Evolutionary conservation across 2,797 vertebrate genomes (phyloP).

Genomic region (Lerista edwardsae): DNA sequence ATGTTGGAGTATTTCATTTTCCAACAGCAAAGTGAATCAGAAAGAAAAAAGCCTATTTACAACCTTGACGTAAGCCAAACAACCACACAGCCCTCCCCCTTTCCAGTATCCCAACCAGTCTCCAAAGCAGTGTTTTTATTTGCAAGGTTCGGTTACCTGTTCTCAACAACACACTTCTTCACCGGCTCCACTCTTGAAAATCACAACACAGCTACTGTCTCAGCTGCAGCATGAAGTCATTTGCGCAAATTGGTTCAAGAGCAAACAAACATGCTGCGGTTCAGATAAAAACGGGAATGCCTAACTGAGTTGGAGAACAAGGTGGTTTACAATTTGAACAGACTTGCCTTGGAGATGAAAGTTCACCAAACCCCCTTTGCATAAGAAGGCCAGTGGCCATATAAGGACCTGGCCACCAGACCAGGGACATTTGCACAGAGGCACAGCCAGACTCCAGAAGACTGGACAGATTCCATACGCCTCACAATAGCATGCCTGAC

Average conservation of each 20-base stretch:
- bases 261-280: neutral
- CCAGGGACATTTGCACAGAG: neutral
- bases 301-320: neutral
- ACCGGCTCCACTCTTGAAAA: neutral
- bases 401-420: neutral
- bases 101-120: neutral
- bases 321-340: neutral
- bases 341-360: neutral
- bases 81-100: too few relatives aligned
- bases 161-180: neutral
- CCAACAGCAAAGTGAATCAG: too few relatives aligned
- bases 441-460: neutral
- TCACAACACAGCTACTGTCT: neutral
- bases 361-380: neutral
- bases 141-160: neutral
- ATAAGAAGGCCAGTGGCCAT: neutral
- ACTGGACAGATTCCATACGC: neutral
- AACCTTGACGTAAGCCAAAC: too few relatives aligned
- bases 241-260: neutral
- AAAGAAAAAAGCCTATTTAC: too few relatives aligned
- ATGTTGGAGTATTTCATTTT: too few relatives aligned
- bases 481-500: neutral
- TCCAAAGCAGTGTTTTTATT: neutral
- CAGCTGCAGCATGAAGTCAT: neutral
- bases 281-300: neutral